A percentile compares a stretch with the other conserved stretches of the same genome.
These are phyloP conservation scores for Drosophila albomicans DNA, from an alignment of 1,140 invertebrate species.

Conservation along the genomic window DNA sequence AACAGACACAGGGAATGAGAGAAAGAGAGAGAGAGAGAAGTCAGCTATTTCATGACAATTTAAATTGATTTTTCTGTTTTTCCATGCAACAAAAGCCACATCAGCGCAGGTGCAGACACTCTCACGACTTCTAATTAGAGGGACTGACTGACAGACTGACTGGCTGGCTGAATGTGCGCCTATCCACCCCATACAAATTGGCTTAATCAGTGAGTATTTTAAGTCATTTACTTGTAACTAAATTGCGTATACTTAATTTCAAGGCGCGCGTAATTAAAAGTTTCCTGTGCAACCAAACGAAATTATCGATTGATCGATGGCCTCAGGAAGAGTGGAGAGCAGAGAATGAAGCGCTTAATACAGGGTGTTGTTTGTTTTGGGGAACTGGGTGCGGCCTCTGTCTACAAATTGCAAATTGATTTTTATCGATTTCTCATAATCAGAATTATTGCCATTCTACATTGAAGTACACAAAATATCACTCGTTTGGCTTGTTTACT, in stretches of 20 bases:
- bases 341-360: neutral
- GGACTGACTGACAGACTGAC: slow-evolving; percentile 11
- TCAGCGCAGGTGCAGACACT: slow-evolving; percentile 75
- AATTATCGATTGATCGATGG: slow-evolving; percentile 64
- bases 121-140: slow-evolving; percentile 69
- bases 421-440: slow-evolving; percentile 80
- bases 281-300: slow-evolving; percentile 39
- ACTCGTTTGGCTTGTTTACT: slow-evolving; percentile 62
- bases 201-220: slow-evolving; percentile 65
- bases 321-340: no score
- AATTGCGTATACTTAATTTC: slow-evolving; percentile 72
- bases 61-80: slow-evolving; percentile 70
- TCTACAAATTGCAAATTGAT: slow-evolving; percentile 81
- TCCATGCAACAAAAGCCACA: slow-evolving; percentile 61
- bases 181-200: slow-evolving; percentile 54
- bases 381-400: slow-evolving; percentile 59
- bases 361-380: slow-evolving; percentile 17
- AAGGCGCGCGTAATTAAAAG: slow-evolving; percentile 71
- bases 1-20: no score
- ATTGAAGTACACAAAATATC: slow-evolving; percentile 70
- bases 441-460: slow-evolving; percentile 64
- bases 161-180: neutral
- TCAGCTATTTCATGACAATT: slow-evolving; percentile 47
- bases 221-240: slow-evolving; percentile 54
- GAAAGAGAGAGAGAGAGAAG: neutral